Evolutionary conservation across 2,113 vertebrate species (phyloP).

Genomic region (Colaptes auratus): DNA sequence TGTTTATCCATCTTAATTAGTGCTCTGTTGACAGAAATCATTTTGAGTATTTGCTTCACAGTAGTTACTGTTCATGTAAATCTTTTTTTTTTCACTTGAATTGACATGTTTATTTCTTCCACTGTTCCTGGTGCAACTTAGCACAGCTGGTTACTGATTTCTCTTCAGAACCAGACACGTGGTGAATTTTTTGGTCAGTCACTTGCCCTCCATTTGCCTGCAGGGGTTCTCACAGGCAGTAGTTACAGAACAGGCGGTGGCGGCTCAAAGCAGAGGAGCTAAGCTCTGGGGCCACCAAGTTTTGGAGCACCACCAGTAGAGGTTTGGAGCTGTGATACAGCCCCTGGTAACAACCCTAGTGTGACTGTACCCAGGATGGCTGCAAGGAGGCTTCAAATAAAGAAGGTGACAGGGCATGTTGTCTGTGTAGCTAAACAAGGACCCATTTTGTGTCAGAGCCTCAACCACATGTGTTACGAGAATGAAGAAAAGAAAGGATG

Average conservation of each 20-base stretch:
- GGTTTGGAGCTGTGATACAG: not conserved
- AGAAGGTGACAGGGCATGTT: not conserved
- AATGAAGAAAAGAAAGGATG: not conserved
- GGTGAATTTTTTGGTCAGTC: not conserved
- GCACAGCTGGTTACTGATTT: not conserved
- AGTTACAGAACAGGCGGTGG: fast-evolving
- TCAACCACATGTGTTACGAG: not conserved
- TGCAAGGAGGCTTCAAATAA: not conserved
- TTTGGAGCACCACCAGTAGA: not conserved
- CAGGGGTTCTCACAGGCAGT: not conserved
- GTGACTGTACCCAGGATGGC: not conserved
- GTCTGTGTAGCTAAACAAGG: not conserved
- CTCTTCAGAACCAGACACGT: not conserved
- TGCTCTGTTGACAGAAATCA: constrained; percentile 52
- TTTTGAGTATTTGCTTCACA: constrained; percentile 51
- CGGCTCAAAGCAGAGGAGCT: not conserved
- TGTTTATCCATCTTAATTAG: constrained; percentile 63
- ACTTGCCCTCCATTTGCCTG: not conserved
- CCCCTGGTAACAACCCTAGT: not conserved
- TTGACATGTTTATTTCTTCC: not conserved
- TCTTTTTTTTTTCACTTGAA: not conserved
- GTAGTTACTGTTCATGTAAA: constrained; percentile 22
- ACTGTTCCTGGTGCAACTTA: not conserved
- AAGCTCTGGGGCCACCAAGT: not conserved
- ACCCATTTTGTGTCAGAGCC: not conserved